phyloP scores from a whole-genome alignment of 2,888 invertebrate genomes.

The Nomada goodeniana region DNA sequence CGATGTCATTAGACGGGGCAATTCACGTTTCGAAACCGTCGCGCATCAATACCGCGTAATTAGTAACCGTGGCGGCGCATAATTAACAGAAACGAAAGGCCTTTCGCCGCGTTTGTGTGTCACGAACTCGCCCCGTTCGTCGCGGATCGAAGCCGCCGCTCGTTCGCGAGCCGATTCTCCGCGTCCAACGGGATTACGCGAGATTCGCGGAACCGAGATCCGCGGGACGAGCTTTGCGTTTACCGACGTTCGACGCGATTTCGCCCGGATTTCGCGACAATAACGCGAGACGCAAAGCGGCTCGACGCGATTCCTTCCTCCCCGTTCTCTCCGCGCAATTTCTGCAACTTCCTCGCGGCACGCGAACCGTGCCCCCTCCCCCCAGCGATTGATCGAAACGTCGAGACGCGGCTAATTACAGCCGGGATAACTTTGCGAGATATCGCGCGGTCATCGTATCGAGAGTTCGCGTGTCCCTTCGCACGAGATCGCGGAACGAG shows the following conservation, averaged over 20 bases:
- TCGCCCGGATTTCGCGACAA: slow-evolving; percentile 1
- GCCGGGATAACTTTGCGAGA: too few relatives aligned
- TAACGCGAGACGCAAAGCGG: slow-evolving; percentile 18
- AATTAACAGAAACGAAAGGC: slow-evolving; percentile 39
- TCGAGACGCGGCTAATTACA: background rate
- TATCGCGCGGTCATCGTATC: too few relatives aligned
- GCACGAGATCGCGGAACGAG: too few relatives aligned
- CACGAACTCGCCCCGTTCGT: slow-evolving; percentile 12
- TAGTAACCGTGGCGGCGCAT: slow-evolving; percentile 38
- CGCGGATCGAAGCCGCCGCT: slow-evolving; percentile 2
- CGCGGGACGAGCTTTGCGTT: too few relatives aligned
- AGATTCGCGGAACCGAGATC: too few relatives aligned
- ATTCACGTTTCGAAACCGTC: slow-evolving; percentile 17
- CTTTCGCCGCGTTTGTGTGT: slow-evolving; percentile 35
- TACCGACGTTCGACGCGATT: slow-evolving; percentile 13
- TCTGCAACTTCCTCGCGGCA: background rate
- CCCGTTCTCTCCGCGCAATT: background rate
- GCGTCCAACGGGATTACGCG: background rate
- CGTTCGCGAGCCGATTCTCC: slow-evolving; percentile 2
- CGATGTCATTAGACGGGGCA: slow-evolving; percentile 38
- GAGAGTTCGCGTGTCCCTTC: too few relatives aligned
- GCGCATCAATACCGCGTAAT: slow-evolving; percentile 46
- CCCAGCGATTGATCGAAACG: background rate
- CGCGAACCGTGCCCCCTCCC: background rate
- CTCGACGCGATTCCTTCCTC: slow-evolving; percentile 3